Conservation (phyloP, 1,140 invertebrate genomes). For the Drosophila malerkotliana region DNA sequence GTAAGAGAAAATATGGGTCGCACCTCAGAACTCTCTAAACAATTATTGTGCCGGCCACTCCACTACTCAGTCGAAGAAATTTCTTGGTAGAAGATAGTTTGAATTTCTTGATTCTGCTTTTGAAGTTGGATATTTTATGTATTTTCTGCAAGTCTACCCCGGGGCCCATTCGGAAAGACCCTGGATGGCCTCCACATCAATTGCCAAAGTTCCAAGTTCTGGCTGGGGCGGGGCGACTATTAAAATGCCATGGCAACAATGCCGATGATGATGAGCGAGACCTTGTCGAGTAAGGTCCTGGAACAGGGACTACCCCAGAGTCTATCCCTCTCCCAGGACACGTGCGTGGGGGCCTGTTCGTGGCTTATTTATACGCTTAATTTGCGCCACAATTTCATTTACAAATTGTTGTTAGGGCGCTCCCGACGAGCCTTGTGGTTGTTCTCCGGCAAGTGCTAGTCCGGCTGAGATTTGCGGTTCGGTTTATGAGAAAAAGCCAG, state of each 20-base stretch:
- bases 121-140: not conserved
- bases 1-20: conserved; percentile 24
- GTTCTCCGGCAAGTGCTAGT: conserved; percentile 9
- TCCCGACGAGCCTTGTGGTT: conserved; percentile 64
- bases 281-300: conserved; percentile 41
- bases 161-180: conserved; percentile 10
- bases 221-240: conserved; percentile 29
- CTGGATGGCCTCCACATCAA: conserved; percentile 45
- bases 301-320: conserved; percentile 2
- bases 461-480: conserved; percentile 71
- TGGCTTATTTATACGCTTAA: conserved; percentile 81
- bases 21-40: not conserved
- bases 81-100: not conserved
- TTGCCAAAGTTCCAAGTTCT: conserved; percentile 61
- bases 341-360: conserved; percentile 43
- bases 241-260: conserved; percentile 38
- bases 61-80: not conserved
- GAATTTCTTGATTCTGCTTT: not conserved
- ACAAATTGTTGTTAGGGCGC: conserved; percentile 72
- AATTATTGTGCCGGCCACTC: not conserved
- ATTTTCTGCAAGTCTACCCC: conserved; percentile 6
- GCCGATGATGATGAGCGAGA: conserved; percentile 34
- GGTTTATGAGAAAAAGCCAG: conserved; percentile 76
- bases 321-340: conserved; percentile 10
- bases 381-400: conserved; percentile 81